These are phyloP conservation scores for Cololabis saira DNA, from an alignment of 2,113 vertebrate species.

Conservation along the genomic window DNA sequence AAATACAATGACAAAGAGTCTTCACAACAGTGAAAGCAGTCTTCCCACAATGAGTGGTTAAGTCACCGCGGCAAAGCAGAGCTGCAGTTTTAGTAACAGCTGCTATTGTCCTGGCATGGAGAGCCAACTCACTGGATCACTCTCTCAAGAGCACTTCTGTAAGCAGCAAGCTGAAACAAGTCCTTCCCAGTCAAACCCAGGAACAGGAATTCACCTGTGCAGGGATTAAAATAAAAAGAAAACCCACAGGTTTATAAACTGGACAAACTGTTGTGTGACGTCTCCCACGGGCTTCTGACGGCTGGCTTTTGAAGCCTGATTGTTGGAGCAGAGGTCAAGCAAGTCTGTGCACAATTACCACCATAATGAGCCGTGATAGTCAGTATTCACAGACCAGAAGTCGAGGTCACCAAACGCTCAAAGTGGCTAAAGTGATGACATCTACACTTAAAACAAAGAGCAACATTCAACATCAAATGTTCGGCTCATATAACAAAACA, in stretches of 20 bases:
- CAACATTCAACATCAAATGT: too few relatives aligned
- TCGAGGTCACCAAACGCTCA: too few relatives aligned
- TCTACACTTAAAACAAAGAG: too few relatives aligned
- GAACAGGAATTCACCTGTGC: not conserved
- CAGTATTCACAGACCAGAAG: too few relatives aligned
- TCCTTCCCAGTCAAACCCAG: not conserved
- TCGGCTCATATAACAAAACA: too few relatives aligned
- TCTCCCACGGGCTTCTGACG: too few relatives aligned
- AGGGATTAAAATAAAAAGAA: not conserved
- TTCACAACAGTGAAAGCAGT: not conserved
- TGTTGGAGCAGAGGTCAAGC: too few relatives aligned
- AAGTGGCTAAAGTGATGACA: too few relatives aligned
- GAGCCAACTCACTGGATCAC: slow-evolving; percentile 16
- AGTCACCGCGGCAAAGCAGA: not conserved
- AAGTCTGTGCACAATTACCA: too few relatives aligned
- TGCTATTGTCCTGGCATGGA: slow-evolving; percentile 34
- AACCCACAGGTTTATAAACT: not conserved
- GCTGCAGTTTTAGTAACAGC: slow-evolving; percentile 28
- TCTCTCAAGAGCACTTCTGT: not conserved
- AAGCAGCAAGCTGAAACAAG: slow-evolving; percentile 14
- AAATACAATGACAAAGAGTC: slow-evolving; percentile 4
- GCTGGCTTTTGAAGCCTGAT: too few relatives aligned
- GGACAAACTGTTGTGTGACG: too few relatives aligned
- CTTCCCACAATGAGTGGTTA: not conserved
- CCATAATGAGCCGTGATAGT: too few relatives aligned